Conservation (phyloP, 2,888 invertebrate species). For the Apeira syringaria region DNA sequence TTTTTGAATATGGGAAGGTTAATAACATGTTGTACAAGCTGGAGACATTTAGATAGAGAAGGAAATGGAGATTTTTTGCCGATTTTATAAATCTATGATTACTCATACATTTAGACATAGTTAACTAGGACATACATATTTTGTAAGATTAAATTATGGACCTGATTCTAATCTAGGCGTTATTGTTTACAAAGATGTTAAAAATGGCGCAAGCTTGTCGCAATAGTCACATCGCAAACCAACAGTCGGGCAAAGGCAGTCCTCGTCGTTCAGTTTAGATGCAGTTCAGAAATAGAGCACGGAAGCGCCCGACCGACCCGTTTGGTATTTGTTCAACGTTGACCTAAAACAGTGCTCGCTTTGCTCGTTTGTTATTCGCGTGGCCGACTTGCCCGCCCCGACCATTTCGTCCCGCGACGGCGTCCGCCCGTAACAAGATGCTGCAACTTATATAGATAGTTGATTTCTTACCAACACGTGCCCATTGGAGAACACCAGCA, state of each 20-base stretch:
- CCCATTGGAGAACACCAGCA: too few species aligned
- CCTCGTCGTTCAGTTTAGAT: slow-evolving; percentile 70
- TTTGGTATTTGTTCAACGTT: slow-evolving; percentile 84
- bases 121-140: too few species aligned
- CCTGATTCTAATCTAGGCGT: too few species aligned
- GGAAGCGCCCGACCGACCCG: slow-evolving; percentile 81
- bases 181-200: too few species aligned
- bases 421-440: slow-evolving; percentile 32
- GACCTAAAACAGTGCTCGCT: slow-evolving; percentile 82
- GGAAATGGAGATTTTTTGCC: too few species aligned
- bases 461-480: too few species aligned
- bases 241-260: slow-evolving; percentile 53
- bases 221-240: slow-evolving; percentile 60
- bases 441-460: slow-evolving; percentile 3
- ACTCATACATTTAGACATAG: too few species aligned
- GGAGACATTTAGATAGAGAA: too few species aligned
- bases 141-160: too few species aligned
- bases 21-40: too few species aligned
- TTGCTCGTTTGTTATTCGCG: slow-evolving; percentile 81
- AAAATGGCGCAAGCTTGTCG: slow-evolving; percentile 43
- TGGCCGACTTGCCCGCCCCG: slow-evolving; percentile 57
- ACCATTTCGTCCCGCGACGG: slow-evolving; percentile 45
- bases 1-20: too few species aligned
- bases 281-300: slow-evolving; percentile 80
- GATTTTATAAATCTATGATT: too few species aligned